phyloP scores from a whole-genome alignment of 2,888 invertebrate species.

The Lutraria lutraria region DNA sequence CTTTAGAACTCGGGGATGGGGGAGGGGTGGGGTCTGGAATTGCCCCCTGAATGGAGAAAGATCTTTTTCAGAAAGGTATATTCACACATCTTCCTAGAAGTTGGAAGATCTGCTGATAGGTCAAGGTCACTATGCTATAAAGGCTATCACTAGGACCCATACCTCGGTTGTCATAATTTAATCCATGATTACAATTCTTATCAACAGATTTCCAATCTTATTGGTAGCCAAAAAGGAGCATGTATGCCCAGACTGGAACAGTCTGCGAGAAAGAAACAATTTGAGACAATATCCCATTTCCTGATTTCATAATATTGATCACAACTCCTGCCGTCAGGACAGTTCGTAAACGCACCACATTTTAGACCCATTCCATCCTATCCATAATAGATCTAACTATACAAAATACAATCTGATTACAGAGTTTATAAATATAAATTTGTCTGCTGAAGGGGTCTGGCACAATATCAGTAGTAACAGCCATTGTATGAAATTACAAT shows the following conservation, averaged over 20 bases:
- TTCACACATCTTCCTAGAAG: too few species aligned
- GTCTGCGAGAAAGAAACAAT: constrained; percentile 11
- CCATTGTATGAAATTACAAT: constrained; percentile 27
- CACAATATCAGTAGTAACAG: constrained; percentile 34
- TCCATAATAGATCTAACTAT: constrained; percentile 29
- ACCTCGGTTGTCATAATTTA: background rate
- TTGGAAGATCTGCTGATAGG: too few species aligned
- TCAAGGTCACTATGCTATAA: too few species aligned
- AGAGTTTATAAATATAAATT: constrained; percentile 54
- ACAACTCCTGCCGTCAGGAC: constrained; percentile 17
- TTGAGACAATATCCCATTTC: constrained; percentile 31
- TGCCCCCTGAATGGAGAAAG: too few species aligned
- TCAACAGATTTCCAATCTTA: constrained; percentile 24
- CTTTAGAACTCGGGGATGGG: too few species aligned
- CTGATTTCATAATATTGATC: constrained; percentile 41
- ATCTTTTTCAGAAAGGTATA: too few species aligned
- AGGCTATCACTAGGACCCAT: background rate
- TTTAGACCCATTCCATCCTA: constrained; percentile 22
- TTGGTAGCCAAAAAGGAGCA: constrained; percentile 21
- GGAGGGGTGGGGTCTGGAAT: too few species aligned
- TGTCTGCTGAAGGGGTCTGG: constrained; percentile 51
- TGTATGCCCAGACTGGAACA: constrained; percentile 21
- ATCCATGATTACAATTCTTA: constrained; percentile 30
- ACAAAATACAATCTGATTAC: constrained; percentile 51
- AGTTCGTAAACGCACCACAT: constrained; percentile 34